phyloP scores from a whole-genome alignment of 2,888 invertebrate genomes.

The Penaeus monodon region DNA sequence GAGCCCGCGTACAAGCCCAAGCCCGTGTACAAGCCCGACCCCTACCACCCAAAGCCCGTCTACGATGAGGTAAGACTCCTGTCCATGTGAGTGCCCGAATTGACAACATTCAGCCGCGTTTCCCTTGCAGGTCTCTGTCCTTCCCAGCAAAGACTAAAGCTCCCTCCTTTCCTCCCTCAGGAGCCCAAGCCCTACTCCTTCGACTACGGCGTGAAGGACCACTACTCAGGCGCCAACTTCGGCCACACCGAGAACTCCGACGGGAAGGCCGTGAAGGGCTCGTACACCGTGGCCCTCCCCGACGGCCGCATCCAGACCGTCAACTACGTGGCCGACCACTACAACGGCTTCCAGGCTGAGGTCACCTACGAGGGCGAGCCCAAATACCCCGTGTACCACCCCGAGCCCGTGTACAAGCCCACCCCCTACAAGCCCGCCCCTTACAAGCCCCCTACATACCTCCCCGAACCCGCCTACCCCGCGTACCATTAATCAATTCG shows the following conservation, averaged over 20 bases:
- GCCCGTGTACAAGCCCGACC: conserved; percentile 17
- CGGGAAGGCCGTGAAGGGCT: conserved; percentile 77
- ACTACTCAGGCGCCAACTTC: conserved; percentile 75
- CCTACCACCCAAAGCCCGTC: conserved; percentile 1
- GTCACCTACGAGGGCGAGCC: conserved; percentile 22
- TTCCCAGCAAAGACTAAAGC: neutral
- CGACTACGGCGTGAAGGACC: conserved; percentile 77
- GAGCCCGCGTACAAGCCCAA: conserved; percentile 11
- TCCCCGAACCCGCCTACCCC: conserved; percentile 14
- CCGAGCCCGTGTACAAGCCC: conserved; percentile 21
- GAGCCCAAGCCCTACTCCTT: conserved; percentile 78
- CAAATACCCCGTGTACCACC: conserved; percentile 11
- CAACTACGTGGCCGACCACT: conserved; percentile 16
- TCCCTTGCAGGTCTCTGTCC: neutral
- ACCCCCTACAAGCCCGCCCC: neutral
- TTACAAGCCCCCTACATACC: conserved; percentile 15
- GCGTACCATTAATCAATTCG: conserved; percentile 3
- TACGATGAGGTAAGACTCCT: neutral
- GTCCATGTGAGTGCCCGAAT: no score
- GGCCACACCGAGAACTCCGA: conserved; percentile 78
- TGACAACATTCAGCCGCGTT: no score
- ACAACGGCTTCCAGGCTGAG: conserved; percentile 25
- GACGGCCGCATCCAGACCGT: conserved; percentile 83
- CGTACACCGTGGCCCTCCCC: conserved; percentile 77
- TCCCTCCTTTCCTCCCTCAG: conserved; percentile 68